phyloP scores from a whole-genome alignment of 1,140 invertebrate genomes.

The Centruroides sculpturatus region DNA sequence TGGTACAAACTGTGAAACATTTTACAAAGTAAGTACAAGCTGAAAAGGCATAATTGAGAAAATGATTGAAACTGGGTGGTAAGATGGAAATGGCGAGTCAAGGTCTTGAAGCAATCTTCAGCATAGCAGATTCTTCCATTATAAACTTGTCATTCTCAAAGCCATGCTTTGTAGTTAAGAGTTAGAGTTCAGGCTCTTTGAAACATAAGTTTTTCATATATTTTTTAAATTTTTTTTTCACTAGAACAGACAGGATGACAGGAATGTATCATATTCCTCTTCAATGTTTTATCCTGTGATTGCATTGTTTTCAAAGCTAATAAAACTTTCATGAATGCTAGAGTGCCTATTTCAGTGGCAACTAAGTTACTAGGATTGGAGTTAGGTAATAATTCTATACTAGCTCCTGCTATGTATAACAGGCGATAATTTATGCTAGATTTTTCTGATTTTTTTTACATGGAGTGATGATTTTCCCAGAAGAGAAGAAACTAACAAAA shows the following conservation, averaged over 20 bases:
- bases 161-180: not conserved
- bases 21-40: conserved; percentile 25
- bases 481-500: not conserved
- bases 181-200: conserved; percentile 9
- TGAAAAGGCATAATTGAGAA: conserved; percentile 22
- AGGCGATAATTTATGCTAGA: conserved; percentile 15
- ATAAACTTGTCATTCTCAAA: not conserved
- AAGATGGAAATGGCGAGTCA: conserved; percentile 17
- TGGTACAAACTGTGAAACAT: conserved; percentile 32
- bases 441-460: conserved; percentile 11
- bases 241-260: conserved; percentile 9
- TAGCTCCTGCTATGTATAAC: conserved; percentile 16
- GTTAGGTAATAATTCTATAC: conserved; percentile 14
- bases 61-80: conserved; percentile 20
- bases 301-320: conserved; percentile 13
- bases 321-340: conserved; percentile 15
- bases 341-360: conserved; percentile 10
- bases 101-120: conserved; percentile 10
- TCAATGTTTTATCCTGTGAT: conserved; percentile 6
- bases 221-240: too few relatives aligned
- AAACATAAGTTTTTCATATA: conserved; percentile 9
- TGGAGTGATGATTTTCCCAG: conserved; percentile 2
- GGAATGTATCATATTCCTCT: conserved; percentile 10
- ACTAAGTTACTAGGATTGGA: conserved; percentile 9
- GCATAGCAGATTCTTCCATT: not conserved